Conservation (phyloP, 2,797 vertebrate genomes). For the Channa striata region DNA sequence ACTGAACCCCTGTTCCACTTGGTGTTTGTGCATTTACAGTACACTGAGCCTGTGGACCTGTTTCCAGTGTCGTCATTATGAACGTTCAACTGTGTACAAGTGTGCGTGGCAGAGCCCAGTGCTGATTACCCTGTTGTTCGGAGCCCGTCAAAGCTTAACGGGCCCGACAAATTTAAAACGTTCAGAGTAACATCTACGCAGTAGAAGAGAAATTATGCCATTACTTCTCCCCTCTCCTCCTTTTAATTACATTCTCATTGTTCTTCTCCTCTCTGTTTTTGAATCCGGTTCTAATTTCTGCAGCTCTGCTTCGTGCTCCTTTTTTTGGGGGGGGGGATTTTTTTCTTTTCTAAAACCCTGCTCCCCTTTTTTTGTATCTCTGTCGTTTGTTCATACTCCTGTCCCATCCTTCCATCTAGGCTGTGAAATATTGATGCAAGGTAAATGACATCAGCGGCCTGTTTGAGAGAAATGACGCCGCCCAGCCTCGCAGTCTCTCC, state of each 20-base stretch:
- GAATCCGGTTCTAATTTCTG: slow-evolving; percentile 36
- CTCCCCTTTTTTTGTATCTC: slow-evolving; percentile 29
- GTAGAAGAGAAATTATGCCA: slow-evolving; percentile 40
- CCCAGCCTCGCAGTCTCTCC: slow-evolving; percentile 57
- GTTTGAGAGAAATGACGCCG: slow-evolving; percentile 66
- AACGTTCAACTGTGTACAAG: slow-evolving; percentile 19
- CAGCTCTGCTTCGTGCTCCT: slow-evolving; percentile 5
- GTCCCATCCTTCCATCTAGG: slow-evolving; percentile 25
- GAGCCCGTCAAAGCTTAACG: neutral
- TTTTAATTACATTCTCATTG: slow-evolving; percentile 10
- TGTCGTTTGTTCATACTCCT: slow-evolving; percentile 8
- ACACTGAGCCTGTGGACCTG: slow-evolving; percentile 22
- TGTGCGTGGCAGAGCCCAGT: slow-evolving; percentile 14
- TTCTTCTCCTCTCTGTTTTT: slow-evolving; percentile 28
- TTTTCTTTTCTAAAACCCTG: slow-evolving; percentile 32
- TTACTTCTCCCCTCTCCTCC: slow-evolving; percentile 19
- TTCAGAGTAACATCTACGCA: slow-evolving; percentile 16
- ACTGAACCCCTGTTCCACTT: slow-evolving; percentile 35
- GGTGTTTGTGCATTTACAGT: slow-evolving; percentile 22
- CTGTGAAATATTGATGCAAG: slow-evolving; percentile 79
- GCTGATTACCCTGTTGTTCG: slow-evolving; percentile 6
- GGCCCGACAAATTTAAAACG: slow-evolving; percentile 3
- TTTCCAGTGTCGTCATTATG: slow-evolving; percentile 42
- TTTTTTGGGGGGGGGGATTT: too few relatives aligned
- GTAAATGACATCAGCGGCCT: slow-evolving; percentile 76